phyloP scores from a whole-genome alignment of 2,113 vertebrate species.

The Brachyhypopomus occidentalis region DNA sequence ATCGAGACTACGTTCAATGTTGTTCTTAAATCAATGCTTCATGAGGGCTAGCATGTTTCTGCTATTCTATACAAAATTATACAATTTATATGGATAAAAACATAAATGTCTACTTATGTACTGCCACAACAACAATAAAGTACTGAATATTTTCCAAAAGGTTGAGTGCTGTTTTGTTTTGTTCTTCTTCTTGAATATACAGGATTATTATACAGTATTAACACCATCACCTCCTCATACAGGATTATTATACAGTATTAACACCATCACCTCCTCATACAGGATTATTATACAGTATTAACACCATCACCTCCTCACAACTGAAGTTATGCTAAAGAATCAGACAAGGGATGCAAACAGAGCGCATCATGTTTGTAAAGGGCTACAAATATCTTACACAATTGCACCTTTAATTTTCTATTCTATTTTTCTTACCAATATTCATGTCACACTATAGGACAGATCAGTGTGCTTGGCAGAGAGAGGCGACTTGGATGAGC shows the following conservation, averaged over 20 bases:
- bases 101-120: slow-evolving; percentile 75
- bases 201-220: neutral
- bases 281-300: neutral
- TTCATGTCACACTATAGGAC: too few relatives aligned
- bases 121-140: slow-evolving; percentile 72
- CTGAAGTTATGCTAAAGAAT: too few relatives aligned
- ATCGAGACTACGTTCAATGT: slow-evolving; percentile 71
- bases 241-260: neutral
- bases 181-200: neutral
- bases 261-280: neutral
- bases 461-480: too few relatives aligned
- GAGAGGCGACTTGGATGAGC: too few relatives aligned
- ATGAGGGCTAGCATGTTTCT: slow-evolving; percentile 82
- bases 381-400: too few relatives aligned
- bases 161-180: neutral
- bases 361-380: too few relatives aligned
- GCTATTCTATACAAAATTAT: slow-evolving; percentile 72
- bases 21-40: slow-evolving; percentile 74
- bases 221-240: neutral
- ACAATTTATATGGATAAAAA: slow-evolving; percentile 73
- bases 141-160: slow-evolving; percentile 72
- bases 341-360: too few relatives aligned
- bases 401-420: too few relatives aligned
- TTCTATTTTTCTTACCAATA: too few relatives aligned
- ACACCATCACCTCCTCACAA: neutral